These are phyloP conservation scores for Mantis religiosa DNA, from an alignment of 2,888 invertebrate species.

Conservation along the genomic window DNA sequence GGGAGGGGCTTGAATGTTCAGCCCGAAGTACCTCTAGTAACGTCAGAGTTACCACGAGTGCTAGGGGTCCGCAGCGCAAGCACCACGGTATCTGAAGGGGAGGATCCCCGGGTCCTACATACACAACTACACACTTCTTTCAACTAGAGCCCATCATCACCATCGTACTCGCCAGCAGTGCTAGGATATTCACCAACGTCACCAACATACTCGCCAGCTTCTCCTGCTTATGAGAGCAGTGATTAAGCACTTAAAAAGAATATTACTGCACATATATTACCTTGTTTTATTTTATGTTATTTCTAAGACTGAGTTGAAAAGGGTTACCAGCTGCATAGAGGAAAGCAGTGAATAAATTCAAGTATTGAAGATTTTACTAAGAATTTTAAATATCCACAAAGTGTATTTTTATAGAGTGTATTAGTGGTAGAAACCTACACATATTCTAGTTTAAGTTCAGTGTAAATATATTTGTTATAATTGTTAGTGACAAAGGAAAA, in stretches of 20 bases:
- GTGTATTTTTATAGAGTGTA: background rate
- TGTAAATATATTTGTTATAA: background rate
- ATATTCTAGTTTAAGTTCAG: background rate
- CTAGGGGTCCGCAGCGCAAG: no score
- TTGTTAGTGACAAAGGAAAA: no score
- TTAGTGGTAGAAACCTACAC: background rate
- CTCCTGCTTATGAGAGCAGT: constrained; percentile 59
- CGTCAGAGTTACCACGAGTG: no score
- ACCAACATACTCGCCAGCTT: constrained; percentile 59
- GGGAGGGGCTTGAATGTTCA: no score
- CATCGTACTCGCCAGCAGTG: constrained; percentile 46
- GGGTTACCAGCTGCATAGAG: no score
- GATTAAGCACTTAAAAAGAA: constrained; percentile 18
- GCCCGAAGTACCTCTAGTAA: no score
- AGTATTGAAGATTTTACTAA: no score
- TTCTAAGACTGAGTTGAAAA: background rate
- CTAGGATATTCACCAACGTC: constrained; percentile 47
- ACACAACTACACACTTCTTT: constrained; percentile 59
- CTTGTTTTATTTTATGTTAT: background rate
- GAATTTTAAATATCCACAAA: background rate
- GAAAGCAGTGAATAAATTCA: no score
- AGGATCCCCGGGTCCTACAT: no score
- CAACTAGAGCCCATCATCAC: constrained; percentile 67
- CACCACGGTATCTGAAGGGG: no score
- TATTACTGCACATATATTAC: background rate